Evolutionary conservation across 2,113 vertebrate species (phyloP).

Genomic region (Dipodomys stephensi): DNA sequence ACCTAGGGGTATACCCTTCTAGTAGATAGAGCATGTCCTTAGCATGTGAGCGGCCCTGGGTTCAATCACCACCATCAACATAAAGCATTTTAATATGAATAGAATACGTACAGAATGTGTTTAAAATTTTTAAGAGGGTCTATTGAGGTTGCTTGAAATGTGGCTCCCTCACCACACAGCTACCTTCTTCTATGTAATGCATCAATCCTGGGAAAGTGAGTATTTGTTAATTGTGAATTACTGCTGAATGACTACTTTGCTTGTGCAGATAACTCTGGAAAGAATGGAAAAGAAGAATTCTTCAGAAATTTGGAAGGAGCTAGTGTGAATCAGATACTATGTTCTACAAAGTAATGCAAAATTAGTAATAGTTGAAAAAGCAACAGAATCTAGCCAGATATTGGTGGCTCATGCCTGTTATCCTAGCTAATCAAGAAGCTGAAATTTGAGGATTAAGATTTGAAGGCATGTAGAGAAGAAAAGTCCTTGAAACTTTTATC

Average conservation of each 20-base stretch:
- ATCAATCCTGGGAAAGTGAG: not conserved
- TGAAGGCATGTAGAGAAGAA: too few species aligned
- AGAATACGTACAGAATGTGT: too few species aligned
- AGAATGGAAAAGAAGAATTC: conserved; percentile 57
- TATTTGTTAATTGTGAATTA: conserved; percentile 16
- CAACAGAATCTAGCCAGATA: not conserved
- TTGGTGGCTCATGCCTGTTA: too few species aligned
- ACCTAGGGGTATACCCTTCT: accelerated
- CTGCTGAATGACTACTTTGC: not conserved
- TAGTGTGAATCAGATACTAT: not conserved
- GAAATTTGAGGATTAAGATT: too few species aligned
- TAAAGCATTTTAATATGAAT: too few species aligned
- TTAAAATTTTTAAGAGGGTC: not conserved
- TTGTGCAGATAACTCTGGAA: not conserved
- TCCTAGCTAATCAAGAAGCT: too few species aligned
- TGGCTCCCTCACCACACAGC: not conserved
- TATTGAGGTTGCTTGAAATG: not conserved
- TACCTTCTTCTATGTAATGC: not conserved
- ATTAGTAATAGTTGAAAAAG: not conserved
- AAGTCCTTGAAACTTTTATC: too few species aligned
- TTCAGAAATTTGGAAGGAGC: conserved; percentile 1
- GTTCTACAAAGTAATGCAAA: not conserved
- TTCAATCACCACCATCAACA: not conserved
- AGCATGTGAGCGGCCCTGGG: not conserved
- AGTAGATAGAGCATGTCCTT: not conserved